A percentile compares a stretch with the other conserved stretches of the same genome.
Conservation (phyloP, 2,888 invertebrate genomes). For the Platerodrilus igneus region DNA sequence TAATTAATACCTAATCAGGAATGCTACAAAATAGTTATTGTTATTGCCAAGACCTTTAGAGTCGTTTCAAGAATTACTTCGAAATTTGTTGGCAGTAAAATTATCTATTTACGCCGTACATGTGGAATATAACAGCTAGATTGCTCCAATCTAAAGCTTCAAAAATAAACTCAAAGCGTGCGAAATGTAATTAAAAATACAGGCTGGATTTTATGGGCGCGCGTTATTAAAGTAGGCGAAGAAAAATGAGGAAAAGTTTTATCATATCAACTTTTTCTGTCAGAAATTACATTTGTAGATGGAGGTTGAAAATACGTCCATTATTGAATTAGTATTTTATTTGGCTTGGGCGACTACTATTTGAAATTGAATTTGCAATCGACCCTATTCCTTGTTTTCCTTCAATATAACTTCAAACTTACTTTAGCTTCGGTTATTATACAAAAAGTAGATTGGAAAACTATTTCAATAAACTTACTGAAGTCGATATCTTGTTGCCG, state of each 20-base stretch:
- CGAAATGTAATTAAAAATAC: constrained; percentile 42
- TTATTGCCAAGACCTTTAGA: no score
- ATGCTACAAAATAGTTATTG: constrained; percentile 45
- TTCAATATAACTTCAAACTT: constrained; percentile 26
- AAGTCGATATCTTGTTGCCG: constrained; percentile 25
- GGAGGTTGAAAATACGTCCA: constrained; percentile 30
- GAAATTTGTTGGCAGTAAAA: background rate
- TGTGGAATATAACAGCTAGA: constrained; percentile 6
- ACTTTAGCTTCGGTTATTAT: constrained; percentile 22
- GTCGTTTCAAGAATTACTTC: constrained; percentile 2
- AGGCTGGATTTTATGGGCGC: constrained; percentile 40
- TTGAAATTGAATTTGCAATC: constrained; percentile 34
- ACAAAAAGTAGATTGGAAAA: constrained; percentile 27
- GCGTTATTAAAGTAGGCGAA: constrained; percentile 40
- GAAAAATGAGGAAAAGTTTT: constrained; percentile 44
- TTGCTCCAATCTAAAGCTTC: constrained; percentile 20
- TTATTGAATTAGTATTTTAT: constrained; percentile 38
- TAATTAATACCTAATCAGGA: constrained; percentile 47
- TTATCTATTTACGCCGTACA: background rate
- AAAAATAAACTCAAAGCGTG: constrained; percentile 29
- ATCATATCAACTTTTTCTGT: constrained; percentile 41
- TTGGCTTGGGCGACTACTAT: constrained; percentile 31
- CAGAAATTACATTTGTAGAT: constrained; percentile 41
- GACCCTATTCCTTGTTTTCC: constrained; percentile 27
- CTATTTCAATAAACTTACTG: constrained; percentile 28